Percentiles rank a stretch among this genome's conserved stretches.
Evolutionary conservation across 2,113 vertebrate genomes (phyloP).

Genomic region (Uria lomvia): DNA sequence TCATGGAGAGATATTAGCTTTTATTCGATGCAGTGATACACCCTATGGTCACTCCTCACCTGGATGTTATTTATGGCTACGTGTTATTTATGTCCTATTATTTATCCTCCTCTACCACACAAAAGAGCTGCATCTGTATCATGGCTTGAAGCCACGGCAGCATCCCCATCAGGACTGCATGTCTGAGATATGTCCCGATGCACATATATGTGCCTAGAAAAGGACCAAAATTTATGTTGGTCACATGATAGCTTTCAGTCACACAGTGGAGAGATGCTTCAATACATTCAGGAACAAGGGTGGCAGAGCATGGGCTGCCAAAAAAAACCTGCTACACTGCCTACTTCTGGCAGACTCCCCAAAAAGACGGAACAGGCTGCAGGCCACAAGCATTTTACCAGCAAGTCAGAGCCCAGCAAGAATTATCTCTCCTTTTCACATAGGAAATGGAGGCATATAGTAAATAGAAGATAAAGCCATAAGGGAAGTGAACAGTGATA

Average conservation of each 20-base stretch:
- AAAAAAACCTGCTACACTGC: not conserved
- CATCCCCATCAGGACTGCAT: not conserved
- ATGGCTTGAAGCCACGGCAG: not conserved
- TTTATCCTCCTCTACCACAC: not conserved
- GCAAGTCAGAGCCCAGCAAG: not conserved
- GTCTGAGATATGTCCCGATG: not conserved
- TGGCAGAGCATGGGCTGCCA: not conserved
- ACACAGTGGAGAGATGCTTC: not conserved
- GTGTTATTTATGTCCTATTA: not conserved
- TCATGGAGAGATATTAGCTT: not conserved
- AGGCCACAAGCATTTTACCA: not conserved
- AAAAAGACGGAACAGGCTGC: not conserved
- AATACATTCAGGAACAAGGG: not conserved
- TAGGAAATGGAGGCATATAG: not conserved
- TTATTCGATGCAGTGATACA: not conserved
- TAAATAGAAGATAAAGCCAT: not conserved
- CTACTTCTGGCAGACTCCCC: not conserved
- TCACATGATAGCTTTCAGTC: not conserved
- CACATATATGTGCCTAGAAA: rapidly evolving
- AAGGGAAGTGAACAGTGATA: not conserved
- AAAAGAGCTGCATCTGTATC: not conserved
- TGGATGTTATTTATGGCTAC: not conserved
- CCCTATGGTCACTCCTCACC: not conserved
- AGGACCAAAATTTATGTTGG: not conserved
- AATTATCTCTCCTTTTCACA: not conserved